Evolutionary conservation across 1,140 invertebrate genomes (phyloP).

Genomic region (Camponotus floridanus): DNA sequence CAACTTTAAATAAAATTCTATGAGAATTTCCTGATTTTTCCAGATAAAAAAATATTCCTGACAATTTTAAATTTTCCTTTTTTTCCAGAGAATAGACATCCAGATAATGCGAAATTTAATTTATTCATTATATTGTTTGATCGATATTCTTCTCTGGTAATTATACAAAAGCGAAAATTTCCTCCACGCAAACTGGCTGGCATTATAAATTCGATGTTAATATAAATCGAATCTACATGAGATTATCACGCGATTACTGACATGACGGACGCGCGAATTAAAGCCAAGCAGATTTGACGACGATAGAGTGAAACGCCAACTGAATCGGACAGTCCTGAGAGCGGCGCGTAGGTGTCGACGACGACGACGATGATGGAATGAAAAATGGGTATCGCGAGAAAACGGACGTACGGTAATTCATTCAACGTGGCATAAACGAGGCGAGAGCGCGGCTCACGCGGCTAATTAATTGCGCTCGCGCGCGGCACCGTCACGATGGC

Average conservation of each 20-base stretch:
- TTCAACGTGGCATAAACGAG: conserved; percentile 77
- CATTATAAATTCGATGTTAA: conserved; percentile 16
- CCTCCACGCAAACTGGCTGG: background rate
- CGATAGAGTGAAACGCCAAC: conserved; percentile 64
- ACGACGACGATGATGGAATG: conserved; percentile 47
- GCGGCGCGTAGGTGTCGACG: conserved; percentile 69
- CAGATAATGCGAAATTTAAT: background rate
- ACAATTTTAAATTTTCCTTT: too few species aligned
- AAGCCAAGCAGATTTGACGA: conserved; percentile 65
- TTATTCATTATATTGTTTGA: background rate
- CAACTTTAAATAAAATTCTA: too few species aligned
- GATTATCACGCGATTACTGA: conserved; percentile 25
- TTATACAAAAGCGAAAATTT: background rate
- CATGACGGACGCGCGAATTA: conserved; percentile 66
- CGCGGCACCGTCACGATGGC: conserved; percentile 58
- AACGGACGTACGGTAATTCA: conserved; percentile 79
- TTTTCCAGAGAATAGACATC: too few species aligned
- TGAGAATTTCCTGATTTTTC: too few species aligned
- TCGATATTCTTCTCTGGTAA: background rate
- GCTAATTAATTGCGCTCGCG: conserved; percentile 82
- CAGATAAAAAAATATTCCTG: too few species aligned
- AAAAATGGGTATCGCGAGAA: conserved; percentile 69
- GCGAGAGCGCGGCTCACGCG: conserved; percentile 76
- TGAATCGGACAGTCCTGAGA: conserved; percentile 60
- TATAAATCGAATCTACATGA: background rate